These are phyloP conservation scores for cat (Felis catus) DNA, from an alignment of 2,113 vertebrate genomes.

Conservation along the genomic window F.catus_Fca126_mat1.0 CM031416.1:37571001-37571500, in stretches of 20 bases:
- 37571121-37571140: background rate
- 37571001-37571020: background rate
- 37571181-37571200: background rate
- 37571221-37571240: background rate
- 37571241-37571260: background rate
- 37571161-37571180: background rate
- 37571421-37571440: background rate
- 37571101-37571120: background rate
- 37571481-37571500: background rate
- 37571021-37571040: background rate
- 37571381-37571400: background rate
- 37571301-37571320: background rate
- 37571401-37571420: background rate
- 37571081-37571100: background rate
- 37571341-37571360: background rate
- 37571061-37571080: background rate
- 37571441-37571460: background rate
- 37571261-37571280: background rate
- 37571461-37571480: background rate
- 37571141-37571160: background rate
- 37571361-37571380: background rate
- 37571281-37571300: background rate
- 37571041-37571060: background rate
- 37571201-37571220: background rate
- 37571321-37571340: background rate